Evolutionary conservation across 2,888 invertebrate genomes (phyloP).

Genomic region (Alcis repandata): DNA sequence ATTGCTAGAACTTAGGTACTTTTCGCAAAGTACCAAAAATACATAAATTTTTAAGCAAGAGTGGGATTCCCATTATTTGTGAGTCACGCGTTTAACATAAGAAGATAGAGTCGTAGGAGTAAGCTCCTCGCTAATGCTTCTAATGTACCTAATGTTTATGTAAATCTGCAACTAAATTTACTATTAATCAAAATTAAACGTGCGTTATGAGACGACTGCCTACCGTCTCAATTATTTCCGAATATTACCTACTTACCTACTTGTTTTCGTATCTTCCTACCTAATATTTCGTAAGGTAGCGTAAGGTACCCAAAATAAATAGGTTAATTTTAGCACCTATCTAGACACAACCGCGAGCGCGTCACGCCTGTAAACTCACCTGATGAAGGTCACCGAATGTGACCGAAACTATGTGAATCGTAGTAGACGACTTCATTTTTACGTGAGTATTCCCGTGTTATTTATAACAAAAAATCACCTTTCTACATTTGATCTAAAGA

Average conservation of each 20-base stretch:
- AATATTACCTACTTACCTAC: no score
- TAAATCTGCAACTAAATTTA: constrained; percentile 8
- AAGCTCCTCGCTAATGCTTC: constrained; percentile 1
- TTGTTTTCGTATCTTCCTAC: not conserved
- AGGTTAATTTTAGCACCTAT: no score
- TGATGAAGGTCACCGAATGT: no score
- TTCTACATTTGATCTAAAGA: no score
- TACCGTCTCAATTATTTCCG: not conserved
- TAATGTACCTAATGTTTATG: constrained; percentile 7
- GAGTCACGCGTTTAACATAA: constrained; percentile 12
- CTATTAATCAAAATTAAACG: constrained; percentile 4
- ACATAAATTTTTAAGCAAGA: not conserved
- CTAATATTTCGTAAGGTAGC: not conserved
- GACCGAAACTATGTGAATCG: no score
- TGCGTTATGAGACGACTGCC: not conserved
- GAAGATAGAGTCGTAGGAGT: constrained; percentile 14
- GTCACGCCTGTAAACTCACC: no score
- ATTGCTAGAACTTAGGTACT: not conserved
- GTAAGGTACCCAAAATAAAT: no score
- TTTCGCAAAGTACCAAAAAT: not conserved
- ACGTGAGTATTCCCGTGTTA: no score
- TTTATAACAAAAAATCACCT: no score
- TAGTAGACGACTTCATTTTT: no score
- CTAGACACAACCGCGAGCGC: no score
- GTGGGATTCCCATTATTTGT: constrained; percentile 12